Percentiles rank a stretch among this genome's conserved stretches.
These are phyloP conservation scores for Chiropotes sagulatus DNA, from an alignment of 2,797 vertebrate genomes.

Conservation along the genomic window DNA sequence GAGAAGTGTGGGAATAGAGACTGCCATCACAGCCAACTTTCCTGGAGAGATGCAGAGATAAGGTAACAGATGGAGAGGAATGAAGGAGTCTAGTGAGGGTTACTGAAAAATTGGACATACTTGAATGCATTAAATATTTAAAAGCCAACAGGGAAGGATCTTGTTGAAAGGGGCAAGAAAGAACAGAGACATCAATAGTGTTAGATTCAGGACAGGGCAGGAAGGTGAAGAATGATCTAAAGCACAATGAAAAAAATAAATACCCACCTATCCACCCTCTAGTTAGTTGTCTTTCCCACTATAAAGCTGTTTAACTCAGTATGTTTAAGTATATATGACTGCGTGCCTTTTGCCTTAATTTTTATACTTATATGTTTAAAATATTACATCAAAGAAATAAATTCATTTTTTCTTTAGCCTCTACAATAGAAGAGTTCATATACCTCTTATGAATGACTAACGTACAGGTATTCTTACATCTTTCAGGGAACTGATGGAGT, in stretches of 20 bases:
- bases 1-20: neutral
- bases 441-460: constrained; percentile 10
- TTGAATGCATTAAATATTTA: neutral
- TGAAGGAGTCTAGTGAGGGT: neutral
- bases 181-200: neutral
- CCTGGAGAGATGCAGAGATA: neutral
- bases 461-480: neutral
- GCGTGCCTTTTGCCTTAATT: neutral
- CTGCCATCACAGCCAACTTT: neutral
- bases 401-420: neutral
- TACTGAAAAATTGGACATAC: neutral
- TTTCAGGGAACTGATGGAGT: constrained; percentile 95
- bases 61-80: neutral
- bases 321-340: neutral
- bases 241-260: neutral
- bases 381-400: neutral
- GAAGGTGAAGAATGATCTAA: neutral
- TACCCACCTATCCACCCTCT: neutral
- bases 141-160: neutral
- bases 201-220: neutral
- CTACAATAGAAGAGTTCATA: neutral
- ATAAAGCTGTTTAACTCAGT: neutral
- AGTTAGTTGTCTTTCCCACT: neutral
- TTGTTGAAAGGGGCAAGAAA: neutral
- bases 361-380: constrained; percentile 14